phyloP scores from a whole-genome alignment of 2,113 vertebrate genomes.

The Nettapus auritus region DNA sequence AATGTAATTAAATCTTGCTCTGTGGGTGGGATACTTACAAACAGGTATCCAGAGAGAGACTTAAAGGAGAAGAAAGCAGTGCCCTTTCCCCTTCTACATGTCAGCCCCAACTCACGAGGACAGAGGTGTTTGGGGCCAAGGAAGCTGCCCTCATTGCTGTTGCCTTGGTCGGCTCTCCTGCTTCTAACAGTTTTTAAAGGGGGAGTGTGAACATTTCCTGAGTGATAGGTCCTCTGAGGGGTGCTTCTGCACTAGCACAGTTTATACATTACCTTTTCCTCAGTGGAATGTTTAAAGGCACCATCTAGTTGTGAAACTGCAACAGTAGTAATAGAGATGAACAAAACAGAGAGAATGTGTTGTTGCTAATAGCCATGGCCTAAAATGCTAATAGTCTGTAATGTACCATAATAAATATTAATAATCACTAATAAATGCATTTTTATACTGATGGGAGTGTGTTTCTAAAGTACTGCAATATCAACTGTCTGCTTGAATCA shows the following conservation, averaged over 20 bases:
- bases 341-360: neutral
- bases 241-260: neutral
- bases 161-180: neutral
- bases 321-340: neutral
- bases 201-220: fast-evolving
- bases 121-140: neutral
- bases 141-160: neutral
- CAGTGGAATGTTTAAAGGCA: neutral
- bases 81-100: neutral
- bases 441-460: neutral
- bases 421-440: conserved; percentile 1
- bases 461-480: neutral
- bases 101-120: neutral
- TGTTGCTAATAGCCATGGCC: neutral
- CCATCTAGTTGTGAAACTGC: neutral
- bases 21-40: fast-evolving
- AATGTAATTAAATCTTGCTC: neutral
- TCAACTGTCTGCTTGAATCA: neutral
- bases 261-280: neutral
- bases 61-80: neutral
- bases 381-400: neutral
- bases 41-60: neutral
- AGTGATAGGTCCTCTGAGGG: neutral
- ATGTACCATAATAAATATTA: neutral
- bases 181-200: neutral